Conservation (phyloP, 30 jellyfish, hydroid and myxozoan genomes). For the Pseudorhiza aurosa region DNA sequence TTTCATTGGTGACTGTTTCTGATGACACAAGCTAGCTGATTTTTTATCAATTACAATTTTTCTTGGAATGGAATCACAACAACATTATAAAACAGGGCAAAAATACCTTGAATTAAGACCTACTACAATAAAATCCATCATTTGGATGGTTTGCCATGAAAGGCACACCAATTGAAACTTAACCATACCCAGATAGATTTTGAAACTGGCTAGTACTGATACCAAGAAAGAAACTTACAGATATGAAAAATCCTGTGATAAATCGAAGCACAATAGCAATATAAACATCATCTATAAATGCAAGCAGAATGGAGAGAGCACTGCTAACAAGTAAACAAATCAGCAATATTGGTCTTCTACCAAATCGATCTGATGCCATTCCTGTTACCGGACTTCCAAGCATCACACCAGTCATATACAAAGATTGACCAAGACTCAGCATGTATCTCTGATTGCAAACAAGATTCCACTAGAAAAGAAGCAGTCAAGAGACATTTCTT, state of each 20-base stretch:
- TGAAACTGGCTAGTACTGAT: not conserved
- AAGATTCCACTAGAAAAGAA: constrained; percentile 60
- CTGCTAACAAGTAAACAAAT: constrained; percentile 13
- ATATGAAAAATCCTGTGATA: constrained; percentile 57
- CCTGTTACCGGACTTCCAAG: constrained; percentile 77
- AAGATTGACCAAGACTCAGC: constrained; percentile 54
- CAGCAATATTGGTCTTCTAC: constrained; percentile 65
- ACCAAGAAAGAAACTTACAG: constrained; percentile 26
- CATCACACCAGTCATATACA: constrained; percentile 85
- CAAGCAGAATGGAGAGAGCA: constrained; percentile 22
- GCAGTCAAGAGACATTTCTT: not conserved
- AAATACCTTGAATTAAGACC: no score
- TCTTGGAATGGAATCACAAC: no score
- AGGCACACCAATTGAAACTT: no score
- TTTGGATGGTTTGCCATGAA: no score
- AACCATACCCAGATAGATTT: not conserved
- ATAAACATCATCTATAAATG: constrained; percentile 15
- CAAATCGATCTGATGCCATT: constrained; percentile 64
- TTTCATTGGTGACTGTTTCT: no score
- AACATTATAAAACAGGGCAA: no score
- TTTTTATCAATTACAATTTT: no score
- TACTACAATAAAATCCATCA: no score
- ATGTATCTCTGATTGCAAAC: constrained; percentile 64
- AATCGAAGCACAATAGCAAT: constrained; percentile 40
- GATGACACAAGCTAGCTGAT: no score